These are phyloP conservation scores for Norana najaformis DNA, from an alignment of 2,888 invertebrate genomes.

Conservation along the genomic window DNA sequence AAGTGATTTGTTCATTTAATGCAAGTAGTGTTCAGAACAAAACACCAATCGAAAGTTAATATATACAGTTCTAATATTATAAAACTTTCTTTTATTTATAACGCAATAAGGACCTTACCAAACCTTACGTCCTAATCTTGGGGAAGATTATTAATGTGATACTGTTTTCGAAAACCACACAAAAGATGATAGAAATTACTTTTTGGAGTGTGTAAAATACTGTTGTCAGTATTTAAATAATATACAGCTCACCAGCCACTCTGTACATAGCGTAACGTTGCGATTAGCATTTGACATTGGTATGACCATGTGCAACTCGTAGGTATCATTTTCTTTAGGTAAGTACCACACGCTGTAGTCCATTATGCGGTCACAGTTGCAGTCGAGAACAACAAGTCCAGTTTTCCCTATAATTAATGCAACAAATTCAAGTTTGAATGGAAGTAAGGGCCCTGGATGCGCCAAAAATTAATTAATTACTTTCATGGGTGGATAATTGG, in stretches of 20 bases:
- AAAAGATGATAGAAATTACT: neutral
- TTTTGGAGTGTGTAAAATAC: neutral
- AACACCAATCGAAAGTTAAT: too few relatives aligned
- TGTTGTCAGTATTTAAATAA: neutral
- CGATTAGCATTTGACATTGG: neutral
- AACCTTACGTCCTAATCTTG: too few relatives aligned
- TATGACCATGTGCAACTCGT: neutral
- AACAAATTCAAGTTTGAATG: neutral
- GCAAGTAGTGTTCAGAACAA: too few relatives aligned
- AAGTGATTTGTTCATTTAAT: too few relatives aligned
- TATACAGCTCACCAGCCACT: neutral
- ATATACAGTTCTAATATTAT: too few relatives aligned
- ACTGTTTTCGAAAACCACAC: neutral
- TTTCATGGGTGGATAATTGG: too few relatives aligned
- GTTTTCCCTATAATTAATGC: slow-evolving; percentile 30
- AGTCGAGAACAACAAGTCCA: slow-evolving; percentile 37
- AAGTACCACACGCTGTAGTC: slow-evolving; percentile 38
- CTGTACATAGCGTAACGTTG: neutral
- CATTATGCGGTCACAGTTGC: slow-evolving; percentile 36
- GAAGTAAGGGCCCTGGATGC: too few relatives aligned
- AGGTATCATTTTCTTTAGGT: neutral
- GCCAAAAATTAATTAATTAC: too few relatives aligned
- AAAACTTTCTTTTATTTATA: too few relatives aligned
- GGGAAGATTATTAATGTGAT: neutral
- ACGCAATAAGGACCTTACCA: too few relatives aligned